These are phyloP conservation scores for Plusia festucae DNA, from an alignment of 2,888 invertebrate species.

Conservation along the genomic window DNA sequence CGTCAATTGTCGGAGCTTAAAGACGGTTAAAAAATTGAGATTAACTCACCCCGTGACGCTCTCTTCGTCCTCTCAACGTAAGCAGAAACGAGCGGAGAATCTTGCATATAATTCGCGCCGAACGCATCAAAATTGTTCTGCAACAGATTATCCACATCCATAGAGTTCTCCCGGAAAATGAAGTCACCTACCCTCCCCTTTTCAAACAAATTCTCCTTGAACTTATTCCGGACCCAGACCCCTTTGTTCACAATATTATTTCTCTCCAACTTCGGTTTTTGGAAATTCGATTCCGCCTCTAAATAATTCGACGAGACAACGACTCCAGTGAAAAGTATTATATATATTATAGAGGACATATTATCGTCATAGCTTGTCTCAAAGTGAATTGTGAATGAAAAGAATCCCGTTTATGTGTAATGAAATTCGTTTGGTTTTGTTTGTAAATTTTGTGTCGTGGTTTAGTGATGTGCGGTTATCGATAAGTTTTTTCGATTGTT, in stretches of 20 bases:
- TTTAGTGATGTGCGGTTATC: slow-evolving; percentile 39
- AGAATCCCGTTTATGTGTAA: slow-evolving; percentile 66
- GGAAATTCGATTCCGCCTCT: slow-evolving; percentile 60
- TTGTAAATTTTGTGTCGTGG: slow-evolving; percentile 53
- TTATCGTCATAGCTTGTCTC: slow-evolving; percentile 60
- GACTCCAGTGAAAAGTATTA: slow-evolving; percentile 61
- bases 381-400: slow-evolving; percentile 49
- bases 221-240: slow-evolving; percentile 70
- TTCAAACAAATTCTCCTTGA: slow-evolving; percentile 50
- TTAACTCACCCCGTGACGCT: slow-evolving; percentile 71
- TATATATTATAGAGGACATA: slow-evolving; percentile 68
- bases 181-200: slow-evolving; percentile 64
- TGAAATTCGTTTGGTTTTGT: slow-evolving; percentile 61
- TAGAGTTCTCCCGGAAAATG: slow-evolving; percentile 72
- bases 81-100: slow-evolving; percentile 62
- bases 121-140: slow-evolving; percentile 71
- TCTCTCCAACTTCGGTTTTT: slow-evolving; percentile 70
- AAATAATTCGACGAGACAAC: slow-evolving; percentile 56
- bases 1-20: too few relatives aligned
- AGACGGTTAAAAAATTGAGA: too few relatives aligned
- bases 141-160: slow-evolving; percentile 73
- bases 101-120: slow-evolving; percentile 61
- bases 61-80: slow-evolving; percentile 74
- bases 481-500: slow-evolving; percentile 39
- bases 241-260: slow-evolving; percentile 80